Percentiles rank a stretch among this genome's conserved stretches.
Evolutionary conservation across 2,113 vertebrate genomes (phyloP).

Genomic region (Oriolus oriolus): DNA sequence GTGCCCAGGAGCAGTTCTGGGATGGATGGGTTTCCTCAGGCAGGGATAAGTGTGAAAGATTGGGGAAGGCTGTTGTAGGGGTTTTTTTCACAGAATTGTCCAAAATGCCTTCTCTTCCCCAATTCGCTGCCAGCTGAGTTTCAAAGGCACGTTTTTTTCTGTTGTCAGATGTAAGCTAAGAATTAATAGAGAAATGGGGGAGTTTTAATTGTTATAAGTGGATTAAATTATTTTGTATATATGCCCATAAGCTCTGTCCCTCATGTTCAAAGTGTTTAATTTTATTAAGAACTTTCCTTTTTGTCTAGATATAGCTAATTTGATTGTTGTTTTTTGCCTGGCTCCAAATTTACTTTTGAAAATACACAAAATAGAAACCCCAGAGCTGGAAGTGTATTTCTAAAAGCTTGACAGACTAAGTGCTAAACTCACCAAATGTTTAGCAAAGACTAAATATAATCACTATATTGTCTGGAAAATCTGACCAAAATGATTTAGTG

Average conservation of each 20-base stretch:
- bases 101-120: background rate
- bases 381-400: background rate
- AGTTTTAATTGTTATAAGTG: constrained; percentile 1
- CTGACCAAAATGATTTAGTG: background rate
- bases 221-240: constrained; percentile 30
- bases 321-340: background rate
- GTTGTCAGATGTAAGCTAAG: background rate
- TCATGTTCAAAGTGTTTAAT: background rate
- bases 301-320: background rate
- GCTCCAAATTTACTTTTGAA: constrained; percentile 9
- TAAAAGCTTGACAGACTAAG: background rate
- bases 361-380: background rate
- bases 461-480: background rate
- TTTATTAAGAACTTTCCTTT: background rate
- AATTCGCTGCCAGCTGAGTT: background rate
- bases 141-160: background rate
- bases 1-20: background rate
- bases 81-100: background rate
- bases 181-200: background rate
- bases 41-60: background rate
- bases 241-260: background rate
- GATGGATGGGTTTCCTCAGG: background rate
- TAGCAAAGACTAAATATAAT: background rate
- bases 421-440: background rate
- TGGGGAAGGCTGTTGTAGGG: background rate